Evolutionary conservation across 1,140 invertebrate species (phyloP), one percentile per base, ranked within the genome.

Genomic region (Cyclina sinensis): DNA sequence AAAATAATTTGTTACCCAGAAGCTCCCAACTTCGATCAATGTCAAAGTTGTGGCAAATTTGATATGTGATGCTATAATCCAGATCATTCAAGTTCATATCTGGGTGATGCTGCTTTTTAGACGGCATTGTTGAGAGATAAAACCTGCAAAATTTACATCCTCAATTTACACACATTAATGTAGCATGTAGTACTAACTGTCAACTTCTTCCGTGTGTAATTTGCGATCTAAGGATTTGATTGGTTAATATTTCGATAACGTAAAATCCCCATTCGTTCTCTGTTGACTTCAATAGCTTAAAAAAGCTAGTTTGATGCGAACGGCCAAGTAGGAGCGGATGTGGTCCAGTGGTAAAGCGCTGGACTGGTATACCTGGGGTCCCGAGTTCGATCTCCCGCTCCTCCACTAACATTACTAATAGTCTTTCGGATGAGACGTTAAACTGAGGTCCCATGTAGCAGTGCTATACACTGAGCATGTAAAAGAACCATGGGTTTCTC

Each of bases 21-120:
- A 18, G 43, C 76, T 91, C 89, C 91, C 91, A 91, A 43, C 83
- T 82, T 76, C 78, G 90, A 57, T 90, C 91, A 39, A 87, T 73
- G 68, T 90, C 91, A 70, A 90, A 57, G 30, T 87, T 83, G 35
- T 86, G 76, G n/a, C 73, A 59, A 39, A 91, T 79, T n/a, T 74
- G 82, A 18, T 83, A 74, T 3, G 84, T 70, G 16, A 91, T 85
- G 35, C 70, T 57, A 84, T 80, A 89, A 57, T 86, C 84, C 57
- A 86, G 27, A 62, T 86, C 84, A 78, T 86, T 86, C 1, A 86
- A 7, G 51, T 62, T 76, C 51, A 78, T 59, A 78, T 86, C 84
- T 39, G 84, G 84, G 37, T 86, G 68, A 27, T 43, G n/a, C n/a
- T n/a, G 24, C 54, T 48, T 57, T 68, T 68, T 86, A 18, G 59